phyloP scores from a whole-genome alignment of 2,797 vertebrate species.

The Lepus townsendii region DNA sequence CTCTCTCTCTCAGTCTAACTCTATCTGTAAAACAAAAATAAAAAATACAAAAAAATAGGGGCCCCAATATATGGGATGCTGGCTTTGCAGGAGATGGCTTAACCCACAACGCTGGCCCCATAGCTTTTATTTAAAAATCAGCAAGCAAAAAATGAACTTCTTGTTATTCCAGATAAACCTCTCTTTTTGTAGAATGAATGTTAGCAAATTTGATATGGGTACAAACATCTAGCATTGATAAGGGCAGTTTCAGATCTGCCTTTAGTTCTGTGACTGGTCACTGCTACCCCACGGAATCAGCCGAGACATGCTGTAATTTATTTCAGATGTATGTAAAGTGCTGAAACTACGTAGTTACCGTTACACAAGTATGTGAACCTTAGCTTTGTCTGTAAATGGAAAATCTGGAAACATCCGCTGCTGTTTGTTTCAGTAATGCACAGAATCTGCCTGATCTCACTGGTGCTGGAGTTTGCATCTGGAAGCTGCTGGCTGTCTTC shows the following conservation, averaged over 20 bases:
- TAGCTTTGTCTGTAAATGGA: constrained; percentile 20
- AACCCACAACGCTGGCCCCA: too few species aligned
- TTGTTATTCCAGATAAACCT: not conserved
- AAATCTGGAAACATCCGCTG: not conserved
- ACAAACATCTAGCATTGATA: not conserved
- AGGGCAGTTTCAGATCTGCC: not conserved
- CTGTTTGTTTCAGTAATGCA: not conserved
- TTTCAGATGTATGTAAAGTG: not conserved
- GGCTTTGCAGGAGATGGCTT: too few species aligned
- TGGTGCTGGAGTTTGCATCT: not conserved
- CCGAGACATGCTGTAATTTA: not conserved
- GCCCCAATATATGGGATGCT: too few species aligned
- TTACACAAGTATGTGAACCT: not conserved
- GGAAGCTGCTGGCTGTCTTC: too few species aligned
- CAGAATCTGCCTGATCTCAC: not conserved
- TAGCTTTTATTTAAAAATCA: not conserved
- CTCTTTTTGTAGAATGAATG: not conserved
- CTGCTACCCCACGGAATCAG: too few species aligned
- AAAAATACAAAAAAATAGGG: too few species aligned
- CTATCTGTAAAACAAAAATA: too few species aligned
- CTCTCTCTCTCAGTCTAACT: too few species aligned
- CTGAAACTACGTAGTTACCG: not conserved
- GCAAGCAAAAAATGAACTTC: not conserved
- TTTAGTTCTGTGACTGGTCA: not conserved
- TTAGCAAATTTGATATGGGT: not conserved